A percentile compares a stretch with the other conserved stretches of the same genome.
These are phyloP conservation scores for Xyrauchen texanus DNA, from an alignment of 2,113 vertebrate species.

Conservation along the genomic window DNA sequence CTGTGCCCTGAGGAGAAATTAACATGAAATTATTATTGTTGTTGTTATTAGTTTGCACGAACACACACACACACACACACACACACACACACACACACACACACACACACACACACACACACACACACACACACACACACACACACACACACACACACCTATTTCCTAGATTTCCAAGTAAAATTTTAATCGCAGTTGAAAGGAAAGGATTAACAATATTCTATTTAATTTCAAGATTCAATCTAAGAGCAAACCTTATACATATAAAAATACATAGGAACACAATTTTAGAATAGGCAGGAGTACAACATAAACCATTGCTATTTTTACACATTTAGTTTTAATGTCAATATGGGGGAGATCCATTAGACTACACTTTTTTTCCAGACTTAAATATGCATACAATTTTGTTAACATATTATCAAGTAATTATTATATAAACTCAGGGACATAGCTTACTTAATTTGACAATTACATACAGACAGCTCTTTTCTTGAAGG, in stretches of 20 bases:
- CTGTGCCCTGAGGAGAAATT: slow-evolving; percentile 42
- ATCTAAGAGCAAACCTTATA: background rate
- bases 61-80: slow-evolving; percentile 2
- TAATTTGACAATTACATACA: slow-evolving; percentile 37
- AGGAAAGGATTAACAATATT: background rate
- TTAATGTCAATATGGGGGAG: too few relatives aligned
- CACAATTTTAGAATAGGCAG: too few relatives aligned
- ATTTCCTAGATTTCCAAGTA: slow-evolving; percentile 1
- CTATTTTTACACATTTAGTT: too few relatives aligned
- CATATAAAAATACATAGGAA: background rate
- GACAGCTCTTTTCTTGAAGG: slow-evolving; percentile 31
- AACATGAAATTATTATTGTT: slow-evolving; percentile 32
- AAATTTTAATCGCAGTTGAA: slow-evolving; percentile 1
- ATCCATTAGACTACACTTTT: too few relatives aligned
- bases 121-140: background rate
- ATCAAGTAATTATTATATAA: slow-evolving; percentile 50
- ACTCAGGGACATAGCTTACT: slow-evolving; percentile 39
- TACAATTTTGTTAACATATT: slow-evolving; percentile 23
- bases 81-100: background rate
- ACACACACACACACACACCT: background rate
- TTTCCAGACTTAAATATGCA: slow-evolving; percentile 33
- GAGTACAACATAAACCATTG: too few relatives aligned
- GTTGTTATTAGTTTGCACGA: slow-evolving; percentile 1
- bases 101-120: background rate
- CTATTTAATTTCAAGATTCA: too few relatives aligned